Base-by-base conservation (phyloP, 2,888 invertebrate species). In the Ashinkailepas kermadecensis region DNA sequence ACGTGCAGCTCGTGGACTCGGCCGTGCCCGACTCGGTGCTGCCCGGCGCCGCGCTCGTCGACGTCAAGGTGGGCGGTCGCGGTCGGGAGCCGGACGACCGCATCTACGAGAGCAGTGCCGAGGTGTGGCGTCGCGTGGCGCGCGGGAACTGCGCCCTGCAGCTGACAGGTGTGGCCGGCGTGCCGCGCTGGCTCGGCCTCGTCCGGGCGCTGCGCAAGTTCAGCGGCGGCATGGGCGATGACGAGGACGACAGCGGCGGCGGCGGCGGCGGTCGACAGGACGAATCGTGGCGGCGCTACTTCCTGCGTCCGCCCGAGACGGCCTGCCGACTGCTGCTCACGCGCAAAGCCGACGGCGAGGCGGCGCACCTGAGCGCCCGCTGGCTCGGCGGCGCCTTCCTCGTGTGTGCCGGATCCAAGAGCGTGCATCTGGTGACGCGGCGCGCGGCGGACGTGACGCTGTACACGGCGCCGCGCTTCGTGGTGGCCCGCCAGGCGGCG, bases 221-320 rank as follows among this genome's bases (percentile, higher is more conserved):
- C 83, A 88, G 88, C 7, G 89, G 88, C 23, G 88, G 88, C 4
- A 86, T 88, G 81, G 88, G 88, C 8, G 89, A 88, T 85, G 89
- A 89, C 84, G 88, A 88, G 85, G 88, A 88, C 81, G 86, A 86
- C 78, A 83, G 85, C 82, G 86, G 74, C 21, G 56, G 21, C 54
- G 54, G 56, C 54, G 74, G 86, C 54, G 1, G 39, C 39, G 4
- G 4, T 39, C 39, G 39, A 39, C 86, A 86, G 83, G 86, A 86
- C 81, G 85, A 85, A 81, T 85, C 86, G 67, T 89, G 88, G 88
- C 85, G 86, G 84, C 85, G 86, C 82, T 88, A 88, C 84, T 89
- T 88, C 84, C 85, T 84, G 21, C 58, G 85, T 83, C 82, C 84
- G 25, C 78, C 85, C 8, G 81, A 83, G 15, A 39, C 74, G 21